Conservation (phyloP, 2,113 vertebrate species). For the Engraulis encrasicolus region DNA sequence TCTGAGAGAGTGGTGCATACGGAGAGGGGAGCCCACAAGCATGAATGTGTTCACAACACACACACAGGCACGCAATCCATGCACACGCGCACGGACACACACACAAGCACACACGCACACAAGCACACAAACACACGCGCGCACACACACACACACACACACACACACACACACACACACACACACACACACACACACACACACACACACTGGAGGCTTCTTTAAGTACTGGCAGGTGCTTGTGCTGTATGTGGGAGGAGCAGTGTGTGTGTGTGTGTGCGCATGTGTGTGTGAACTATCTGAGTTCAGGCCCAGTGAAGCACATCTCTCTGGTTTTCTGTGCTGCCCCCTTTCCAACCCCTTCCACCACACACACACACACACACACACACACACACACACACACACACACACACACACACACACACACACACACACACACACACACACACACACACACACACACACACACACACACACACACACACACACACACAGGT, state of each 20-base stretch:
- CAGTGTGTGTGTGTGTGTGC: conserved; percentile 38
- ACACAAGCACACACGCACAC: background rate
- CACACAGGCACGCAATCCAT: background rate
- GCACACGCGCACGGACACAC: background rate
- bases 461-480: too few relatives aligned
- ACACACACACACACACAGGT: too few relatives aligned
- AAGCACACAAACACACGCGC: too few relatives aligned
- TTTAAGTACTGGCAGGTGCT: background rate
- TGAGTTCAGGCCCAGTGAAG: conserved; percentile 42
- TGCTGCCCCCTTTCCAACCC: conserved; percentile 50
- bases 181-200: background rate
- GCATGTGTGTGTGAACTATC: conserved; percentile 27
- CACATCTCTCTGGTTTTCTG: conserved; percentile 49
- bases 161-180: background rate
- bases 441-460: too few relatives aligned
- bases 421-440: background rate
- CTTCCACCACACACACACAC: conserved; percentile 41
- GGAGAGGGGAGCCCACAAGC: background rate
- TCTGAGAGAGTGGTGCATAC: background rate
- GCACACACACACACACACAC: background rate
- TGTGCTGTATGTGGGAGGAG: too few relatives aligned
- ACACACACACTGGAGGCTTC: background rate
- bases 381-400: conserved; percentile 41
- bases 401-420: conserved; percentile 34
- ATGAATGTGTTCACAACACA: background rate